Base-by-base conservation (phyloP, 2,113 vertebrate species). In the Lepus americanus region DNA sequence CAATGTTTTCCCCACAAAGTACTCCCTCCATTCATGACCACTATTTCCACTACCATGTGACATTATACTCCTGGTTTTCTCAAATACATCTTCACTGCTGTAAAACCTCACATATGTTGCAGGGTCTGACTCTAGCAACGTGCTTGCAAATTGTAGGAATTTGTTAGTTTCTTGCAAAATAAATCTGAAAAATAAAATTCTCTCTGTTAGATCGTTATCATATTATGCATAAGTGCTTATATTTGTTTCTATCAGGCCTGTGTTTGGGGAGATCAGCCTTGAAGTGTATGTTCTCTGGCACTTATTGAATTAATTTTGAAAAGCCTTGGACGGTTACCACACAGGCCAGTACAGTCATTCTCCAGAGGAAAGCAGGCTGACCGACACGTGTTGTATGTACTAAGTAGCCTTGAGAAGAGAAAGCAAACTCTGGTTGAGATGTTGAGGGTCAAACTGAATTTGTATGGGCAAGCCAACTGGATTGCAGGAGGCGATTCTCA, bases 331-430 rank as follows among this genome's bases (percentile, higher is more conserved):
- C 9, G 20, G 22, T 39, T 33, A 61, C 11, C 23, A 69, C 70
- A 77, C 76, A 77, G 31, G 36, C 70, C 59, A 7, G 5, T 7
- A 67, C 8, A 69, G 31, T 77, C 36, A 69, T 51, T 77, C 36
- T 70, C 9, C 53, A 67, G 49, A 25, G 87, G 23, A 8, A 63
- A 73, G 12, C 17, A 59, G 55, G 55, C 13, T 14, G 55, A 14
- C 55, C 0, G 0, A 29, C 36, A 12, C 51, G 23, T 5, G 19
- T 1, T 2, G 53, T 10, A 33, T 14, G 2, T 27, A 33, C 16
- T 63, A 29, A 86, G 36, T 36, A 81, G 53, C 4, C 31, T 39
- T 31, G 31, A 72, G 17, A 23, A 51, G 31, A 76, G 86, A 69
- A 67, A 69, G 36, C 53, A 69, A 59, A 69, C 29, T 87, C 20